Conservation (phyloP, 2,888 invertebrate species). For the Leptopterna dolabrata region DNA sequence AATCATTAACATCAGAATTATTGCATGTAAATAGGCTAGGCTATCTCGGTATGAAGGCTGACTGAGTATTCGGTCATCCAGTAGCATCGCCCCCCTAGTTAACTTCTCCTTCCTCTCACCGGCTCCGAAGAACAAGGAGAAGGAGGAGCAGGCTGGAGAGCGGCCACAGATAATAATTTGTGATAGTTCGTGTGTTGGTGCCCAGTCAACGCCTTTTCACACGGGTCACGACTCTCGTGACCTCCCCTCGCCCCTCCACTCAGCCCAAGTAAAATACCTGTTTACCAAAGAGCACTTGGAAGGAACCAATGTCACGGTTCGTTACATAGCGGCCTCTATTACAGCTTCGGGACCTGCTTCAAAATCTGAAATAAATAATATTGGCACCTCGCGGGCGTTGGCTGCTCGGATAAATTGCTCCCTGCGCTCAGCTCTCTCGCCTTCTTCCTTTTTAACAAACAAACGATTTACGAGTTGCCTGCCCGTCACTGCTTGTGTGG, state of each 20-base stretch:
- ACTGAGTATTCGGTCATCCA: background rate
- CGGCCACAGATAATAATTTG: conserved; percentile 48
- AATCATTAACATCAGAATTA: too few species aligned
- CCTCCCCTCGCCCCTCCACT: conserved; percentile 19
- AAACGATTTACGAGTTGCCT: conserved; percentile 13
- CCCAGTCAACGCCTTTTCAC: conserved; percentile 53
- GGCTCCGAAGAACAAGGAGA: background rate
- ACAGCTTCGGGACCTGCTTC: background rate
- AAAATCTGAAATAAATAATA: conserved; percentile 50
- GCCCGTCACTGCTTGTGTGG: conserved; percentile 9
- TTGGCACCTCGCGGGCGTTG: conserved; percentile 45
- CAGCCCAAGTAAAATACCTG: conserved; percentile 46
- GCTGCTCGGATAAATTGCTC: conserved; percentile 21
- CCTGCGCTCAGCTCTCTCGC: background rate
- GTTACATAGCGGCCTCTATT: conserved; percentile 22
- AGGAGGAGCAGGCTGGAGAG: conserved; percentile 5
- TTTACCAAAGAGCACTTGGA: conserved; percentile 42
- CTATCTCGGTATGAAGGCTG: too few species aligned
- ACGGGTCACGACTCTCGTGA: conserved; percentile 54
- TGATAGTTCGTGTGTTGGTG: conserved; percentile 54
- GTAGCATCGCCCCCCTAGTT: background rate
- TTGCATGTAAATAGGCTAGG: too few species aligned
- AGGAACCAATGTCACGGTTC: conserved; percentile 48
- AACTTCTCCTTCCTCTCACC: background rate
- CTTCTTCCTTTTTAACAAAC: conserved; percentile 12